These are phyloP conservation scores for Paramacrobiotus metropolitanus DNA, from an alignment of 1,140 invertebrate species.

Conservation along the genomic window DNA sequence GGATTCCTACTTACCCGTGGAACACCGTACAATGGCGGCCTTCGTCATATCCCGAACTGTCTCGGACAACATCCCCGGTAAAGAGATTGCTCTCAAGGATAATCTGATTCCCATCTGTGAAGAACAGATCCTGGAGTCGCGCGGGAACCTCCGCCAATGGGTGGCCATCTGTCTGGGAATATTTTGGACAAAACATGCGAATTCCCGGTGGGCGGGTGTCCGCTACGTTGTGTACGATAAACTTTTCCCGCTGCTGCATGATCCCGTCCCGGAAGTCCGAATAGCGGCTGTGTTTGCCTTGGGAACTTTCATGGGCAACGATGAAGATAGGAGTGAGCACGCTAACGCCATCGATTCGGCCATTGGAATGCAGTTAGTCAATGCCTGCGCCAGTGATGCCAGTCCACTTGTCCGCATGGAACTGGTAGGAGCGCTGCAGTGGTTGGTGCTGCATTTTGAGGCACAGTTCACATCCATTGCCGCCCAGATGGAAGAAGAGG, in stretches of 20 bases:
- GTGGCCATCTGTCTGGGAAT: slow-evolving; percentile 71
- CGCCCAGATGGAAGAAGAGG: slow-evolving; percentile 41
- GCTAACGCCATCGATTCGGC: slow-evolving; percentile 75
- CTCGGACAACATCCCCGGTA: slow-evolving; percentile 52
- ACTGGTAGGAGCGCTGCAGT: slow-evolving; percentile 56
- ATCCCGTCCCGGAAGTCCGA: slow-evolving; percentile 62
- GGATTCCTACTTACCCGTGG: slow-evolving; percentile 54
- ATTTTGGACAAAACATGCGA: slow-evolving; percentile 75
- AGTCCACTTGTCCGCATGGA: slow-evolving; percentile 65
- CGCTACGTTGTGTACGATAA: slow-evolving; percentile 88
- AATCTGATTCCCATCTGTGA: slow-evolving; percentile 66
- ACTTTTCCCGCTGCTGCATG: slow-evolving; percentile 47
- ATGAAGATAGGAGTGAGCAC: slow-evolving; percentile 56
- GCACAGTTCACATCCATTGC: slow-evolving; percentile 48
- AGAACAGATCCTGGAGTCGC: slow-evolving; percentile 31
- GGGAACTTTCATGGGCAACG: slow-evolving; percentile 65
- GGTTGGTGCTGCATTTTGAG: slow-evolving; percentile 70
- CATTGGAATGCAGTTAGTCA: slow-evolving; percentile 59
- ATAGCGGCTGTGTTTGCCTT: slow-evolving; percentile 71
- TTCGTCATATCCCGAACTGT: slow-evolving; percentile 79
- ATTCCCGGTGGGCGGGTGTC: slow-evolving; percentile 79
- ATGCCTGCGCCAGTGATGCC: slow-evolving; percentile 50
- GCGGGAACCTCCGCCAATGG: slow-evolving; percentile 55
- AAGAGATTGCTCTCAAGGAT: slow-evolving; percentile 54
- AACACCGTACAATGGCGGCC: slow-evolving; percentile 63